Base-by-base conservation (phyloP, 2,888 invertebrate species). In the Drosophila kokeensis region DNA sequence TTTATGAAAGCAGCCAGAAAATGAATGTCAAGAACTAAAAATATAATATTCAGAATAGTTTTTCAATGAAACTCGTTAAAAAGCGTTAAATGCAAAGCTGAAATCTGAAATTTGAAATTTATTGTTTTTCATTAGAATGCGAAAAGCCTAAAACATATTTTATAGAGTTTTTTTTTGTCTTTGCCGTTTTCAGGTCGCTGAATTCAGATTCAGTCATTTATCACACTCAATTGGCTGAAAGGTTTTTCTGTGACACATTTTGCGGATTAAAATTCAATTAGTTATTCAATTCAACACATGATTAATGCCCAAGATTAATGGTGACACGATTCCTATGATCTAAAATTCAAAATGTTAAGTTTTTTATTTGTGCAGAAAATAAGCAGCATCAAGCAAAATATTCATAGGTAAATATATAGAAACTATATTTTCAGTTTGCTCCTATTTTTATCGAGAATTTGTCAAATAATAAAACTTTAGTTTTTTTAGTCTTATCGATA, bases 11-110 rank as follows among this genome's bases (percentile, higher is more conserved):
- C 45, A 55, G 32, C 74, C 15, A 40, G 32, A 32, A 32, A 55
- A 40, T 40, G 21, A 40, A 30, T 57, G 38, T n/a, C 57, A 57
- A 57, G 40, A 13, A 8, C 7, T 13, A 32, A 34, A 57, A 64
- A 45, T 10, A 27, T 34, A 50, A 21, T 36, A 67, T 75, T 58
- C 53, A 36, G 30, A 60, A 69, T 42, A 2, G 70, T 61, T 73
- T 58, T 68, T 74, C 68, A 87, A 71, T 82, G 76, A 68, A 82
- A 79, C 58, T 65, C 67, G 79, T 84, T 87, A 76, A 29, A 29
- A 67, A 84, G 58, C 65, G 66, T 50, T 48, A 65, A 70, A 83
- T 81, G 82, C 75, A 76, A 83, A 83, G 79, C 53, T 40, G 54
- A 27, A 54, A 27, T 30, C 0, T 30, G 0, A 30, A 10, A 32